Base-by-base conservation (phyloP, 2,888 invertebrate genomes). In the Pharmacophagus antenor region DNA sequence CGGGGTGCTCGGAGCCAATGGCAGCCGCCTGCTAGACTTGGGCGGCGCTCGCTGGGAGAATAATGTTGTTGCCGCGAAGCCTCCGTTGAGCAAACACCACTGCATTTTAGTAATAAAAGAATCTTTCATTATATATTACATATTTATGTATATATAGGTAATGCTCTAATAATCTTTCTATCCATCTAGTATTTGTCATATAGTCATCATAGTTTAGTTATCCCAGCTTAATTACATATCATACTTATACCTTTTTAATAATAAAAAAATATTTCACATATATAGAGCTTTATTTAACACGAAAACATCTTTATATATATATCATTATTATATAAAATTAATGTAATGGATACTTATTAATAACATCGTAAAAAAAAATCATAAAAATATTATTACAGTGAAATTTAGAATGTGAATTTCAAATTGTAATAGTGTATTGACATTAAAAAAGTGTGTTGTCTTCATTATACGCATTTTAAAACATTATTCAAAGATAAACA, bases 21-120 rank as follows among this genome's bases (percentile, higher is more conserved):
- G 82, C 74, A 74, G 79, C 64, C 67, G 65, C 65, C 72, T 61
- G 64, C 61, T 74, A 68, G 65, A 69, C 72, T 76, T 80, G 86
- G 90, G 90, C 89, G 90, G 85, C 77, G 83, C 88, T 72, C 67
- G 63, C 55, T 56, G 67, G 62, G 82, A 89, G 89, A 90, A 75
- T 84, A 76, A 90, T 90, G 89, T 86, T 89, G 79, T 89, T 70
- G 80, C 88, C 62, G 73, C 77, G 82, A 88, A 89, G 88, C 89
- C 90, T 90, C 70, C 87, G 82, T 1, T 64, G 72, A 58, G 84
- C 69, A 65, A 78, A 76, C 82, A 78, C 70, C 76, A 70, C 67
- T 73, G 54, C 47, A 37, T 37, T 37, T 37, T n/a, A n/a, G n/a
- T n/a, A n/a, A n/a, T n/a, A n/a, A n/a, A n/a, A n/a, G n/a, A n/a